These are phyloP conservation scores for Catotricha subobsoleta DNA, from an alignment of 2,888 invertebrate genomes.

Conservation along the genomic window DNA sequence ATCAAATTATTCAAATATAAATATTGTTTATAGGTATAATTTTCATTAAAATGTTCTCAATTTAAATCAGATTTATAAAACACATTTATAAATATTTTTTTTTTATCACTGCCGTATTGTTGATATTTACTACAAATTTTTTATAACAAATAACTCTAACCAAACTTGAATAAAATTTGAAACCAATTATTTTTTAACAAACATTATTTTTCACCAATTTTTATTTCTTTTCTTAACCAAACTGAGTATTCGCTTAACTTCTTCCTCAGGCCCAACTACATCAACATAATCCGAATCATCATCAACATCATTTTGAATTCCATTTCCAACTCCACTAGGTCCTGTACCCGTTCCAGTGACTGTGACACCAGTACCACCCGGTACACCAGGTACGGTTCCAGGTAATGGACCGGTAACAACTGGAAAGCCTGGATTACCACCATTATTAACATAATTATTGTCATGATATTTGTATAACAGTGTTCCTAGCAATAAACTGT, in stretches of 20 bases:
- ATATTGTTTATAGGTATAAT: too few relatives aligned
- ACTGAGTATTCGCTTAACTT: neutral
- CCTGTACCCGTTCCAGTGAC: neutral
- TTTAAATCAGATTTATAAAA: too few relatives aligned
- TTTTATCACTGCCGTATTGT: too few relatives aligned
- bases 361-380: neutral
- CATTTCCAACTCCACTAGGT: neutral
- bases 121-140: too few relatives aligned
- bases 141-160: too few relatives aligned
- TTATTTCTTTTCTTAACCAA: conserved; percentile 3
- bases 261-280: neutral
- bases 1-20: too few relatives aligned
- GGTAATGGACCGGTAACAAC: too few relatives aligned
- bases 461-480: conserved; percentile 1
- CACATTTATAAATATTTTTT: too few relatives aligned
- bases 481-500: conserved; percentile 5
- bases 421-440: neutral
- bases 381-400: neutral
- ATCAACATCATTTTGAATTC: neutral
- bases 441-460: neutral
- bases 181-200: too few relatives aligned
- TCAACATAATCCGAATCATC: conserved; percentile 1
- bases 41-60: too few relatives aligned
- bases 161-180: too few relatives aligned
- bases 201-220: conserved; percentile 2